Evolutionary conservation across 2,113 vertebrate species (phyloP).

Genomic region (Aleadryas rufinucha): DNA sequence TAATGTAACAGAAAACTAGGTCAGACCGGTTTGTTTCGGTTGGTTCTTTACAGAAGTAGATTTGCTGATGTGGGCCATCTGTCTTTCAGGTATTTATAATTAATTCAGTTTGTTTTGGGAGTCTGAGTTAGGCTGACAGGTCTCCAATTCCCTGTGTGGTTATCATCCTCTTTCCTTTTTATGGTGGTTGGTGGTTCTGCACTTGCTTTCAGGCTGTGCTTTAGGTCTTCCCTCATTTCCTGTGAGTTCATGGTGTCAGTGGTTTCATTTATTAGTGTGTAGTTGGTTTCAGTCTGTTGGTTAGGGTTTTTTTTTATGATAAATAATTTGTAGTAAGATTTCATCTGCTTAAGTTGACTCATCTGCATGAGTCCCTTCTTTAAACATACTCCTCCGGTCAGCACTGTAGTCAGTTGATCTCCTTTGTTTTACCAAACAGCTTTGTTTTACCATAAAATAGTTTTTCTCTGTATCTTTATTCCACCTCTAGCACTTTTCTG

Average conservation of each 20-base stretch:
- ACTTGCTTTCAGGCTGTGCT: background rate
- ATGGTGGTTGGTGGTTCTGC: background rate
- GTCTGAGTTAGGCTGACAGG: background rate
- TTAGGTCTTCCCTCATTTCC: background rate
- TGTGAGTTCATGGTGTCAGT: rapidly evolving
- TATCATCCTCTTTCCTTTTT: background rate
- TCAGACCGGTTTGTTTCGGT: background rate
- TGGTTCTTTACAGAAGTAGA: background rate
- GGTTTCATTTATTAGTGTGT: background rate
- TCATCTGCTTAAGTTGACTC: background rate
- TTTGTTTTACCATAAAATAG: background rate
- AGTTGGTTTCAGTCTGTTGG: background rate
- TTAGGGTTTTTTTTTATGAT: background rate
- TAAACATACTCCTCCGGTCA: background rate
- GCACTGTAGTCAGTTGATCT: background rate
- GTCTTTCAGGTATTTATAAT: background rate
- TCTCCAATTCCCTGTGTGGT: background rate
- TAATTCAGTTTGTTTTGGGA: background rate
- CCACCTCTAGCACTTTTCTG: background rate
- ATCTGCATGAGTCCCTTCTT: background rate
- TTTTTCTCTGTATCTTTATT: background rate
- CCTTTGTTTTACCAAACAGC: background rate
- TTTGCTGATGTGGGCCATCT: background rate
- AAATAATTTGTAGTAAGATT: background rate
- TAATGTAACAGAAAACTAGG: background rate